Percentiles rank a stretch among this genome's conserved stretches.
phyloP scores from a whole-genome alignment of 2,113 vertebrate species.

The Psilopogon haemacephalus region DNA sequence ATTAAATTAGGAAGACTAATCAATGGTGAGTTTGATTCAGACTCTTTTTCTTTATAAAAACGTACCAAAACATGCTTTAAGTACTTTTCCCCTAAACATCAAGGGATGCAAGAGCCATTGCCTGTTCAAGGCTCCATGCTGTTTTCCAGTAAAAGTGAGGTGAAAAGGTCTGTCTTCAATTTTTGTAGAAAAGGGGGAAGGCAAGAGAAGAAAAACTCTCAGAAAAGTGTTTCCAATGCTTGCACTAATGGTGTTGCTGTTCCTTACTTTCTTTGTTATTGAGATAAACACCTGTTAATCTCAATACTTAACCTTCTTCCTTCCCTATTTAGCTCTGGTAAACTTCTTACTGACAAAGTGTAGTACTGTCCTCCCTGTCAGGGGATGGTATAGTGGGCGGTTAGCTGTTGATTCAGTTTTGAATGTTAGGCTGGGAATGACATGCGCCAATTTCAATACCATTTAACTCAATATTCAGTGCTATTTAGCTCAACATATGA shows the following conservation, averaged over 20 bases:
- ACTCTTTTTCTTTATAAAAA: neutral
- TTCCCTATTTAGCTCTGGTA: neutral
- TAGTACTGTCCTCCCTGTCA: neutral
- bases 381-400: fast-evolving
- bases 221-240: neutral
- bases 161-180: neutral
- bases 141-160: neutral
- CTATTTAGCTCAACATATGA: neutral
- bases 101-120: neutral
- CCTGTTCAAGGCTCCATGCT: neutral
- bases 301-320: neutral
- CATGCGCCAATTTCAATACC: neutral
- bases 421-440: neutral
- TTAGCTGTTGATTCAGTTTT: neutral
- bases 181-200: neutral
- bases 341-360: neutral
- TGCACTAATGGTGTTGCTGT: neutral
- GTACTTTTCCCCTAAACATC: neutral
- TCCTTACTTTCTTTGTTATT: neutral
- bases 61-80: neutral
- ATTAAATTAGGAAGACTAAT: neutral
- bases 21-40: neutral
- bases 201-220: neutral
- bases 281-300: neutral
- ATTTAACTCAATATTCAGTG: neutral